Evolutionary conservation across 2,888 invertebrate genomes (phyloP).

Genomic region (Amphiduros pacificus): DNA sequence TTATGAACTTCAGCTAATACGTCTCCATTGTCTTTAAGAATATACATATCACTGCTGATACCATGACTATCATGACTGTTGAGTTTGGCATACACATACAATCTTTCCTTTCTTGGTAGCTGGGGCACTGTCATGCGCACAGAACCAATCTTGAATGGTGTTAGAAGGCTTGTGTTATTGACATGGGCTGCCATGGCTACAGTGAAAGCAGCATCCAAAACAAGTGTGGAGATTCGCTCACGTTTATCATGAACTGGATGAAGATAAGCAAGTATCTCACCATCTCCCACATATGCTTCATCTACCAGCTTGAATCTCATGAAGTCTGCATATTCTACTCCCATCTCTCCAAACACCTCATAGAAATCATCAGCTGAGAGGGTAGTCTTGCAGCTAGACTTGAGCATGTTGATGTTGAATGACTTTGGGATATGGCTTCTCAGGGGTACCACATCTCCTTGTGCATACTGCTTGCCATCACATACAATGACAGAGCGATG

Average conservation of each 20-base stretch:
- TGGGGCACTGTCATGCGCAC: not conserved
- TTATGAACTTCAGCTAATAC: conserved; percentile 11
- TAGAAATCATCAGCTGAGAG: conserved; percentile 12
- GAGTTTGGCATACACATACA: conserved; percentile 1
- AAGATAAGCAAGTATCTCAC: conserved; percentile 5
- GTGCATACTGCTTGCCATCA: conserved; percentile 2
- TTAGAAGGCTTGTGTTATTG: conserved; percentile 4
- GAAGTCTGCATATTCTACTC: conserved; percentile 12
- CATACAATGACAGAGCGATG: not conserved
- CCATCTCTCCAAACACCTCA: conserved; percentile 5
- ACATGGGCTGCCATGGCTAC: conserved; percentile 7
- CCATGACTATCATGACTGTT: not conserved
- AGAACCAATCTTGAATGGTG: not conserved
- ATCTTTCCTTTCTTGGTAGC: not conserved
- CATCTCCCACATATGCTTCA: conserved; percentile 4
- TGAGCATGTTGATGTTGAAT: not conserved
- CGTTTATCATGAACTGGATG: not conserved
- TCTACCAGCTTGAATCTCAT: conserved; percentile 4
- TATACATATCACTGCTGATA: conserved; percentile 2
- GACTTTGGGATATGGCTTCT: not conserved
- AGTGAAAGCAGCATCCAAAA: conserved; percentile 12
- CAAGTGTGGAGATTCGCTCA: conserved; percentile 1
- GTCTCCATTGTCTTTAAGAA: conserved; percentile 10
- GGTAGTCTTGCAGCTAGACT: not conserved
- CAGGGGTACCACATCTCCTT: not conserved